Evolutionary conservation across 2,113 vertebrate species (phyloP).

Genomic region (Microtus richardsoni): DNA sequence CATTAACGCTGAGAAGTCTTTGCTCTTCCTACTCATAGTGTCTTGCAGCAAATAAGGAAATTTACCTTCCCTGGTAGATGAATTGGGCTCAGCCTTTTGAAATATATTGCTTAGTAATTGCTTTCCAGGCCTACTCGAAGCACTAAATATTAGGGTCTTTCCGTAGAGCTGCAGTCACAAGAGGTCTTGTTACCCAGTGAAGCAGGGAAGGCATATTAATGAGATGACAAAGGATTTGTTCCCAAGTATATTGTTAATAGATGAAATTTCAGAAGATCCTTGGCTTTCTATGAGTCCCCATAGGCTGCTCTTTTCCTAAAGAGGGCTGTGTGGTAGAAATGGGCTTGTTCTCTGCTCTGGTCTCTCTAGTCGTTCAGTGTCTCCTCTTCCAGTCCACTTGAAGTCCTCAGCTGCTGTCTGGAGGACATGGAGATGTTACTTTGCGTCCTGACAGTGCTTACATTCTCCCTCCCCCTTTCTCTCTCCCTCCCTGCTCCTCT

Average conservation of each 20-base stretch:
- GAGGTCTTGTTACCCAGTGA: not conserved
- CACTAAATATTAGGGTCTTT: not conserved
- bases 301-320: not conserved
- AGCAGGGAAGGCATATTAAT: not conserved
- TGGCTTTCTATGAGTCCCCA: not conserved
- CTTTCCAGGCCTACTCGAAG: not conserved
- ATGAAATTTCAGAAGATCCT: not conserved
- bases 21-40: not conserved
- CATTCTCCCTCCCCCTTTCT: not conserved
- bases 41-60: constrained; percentile 53
- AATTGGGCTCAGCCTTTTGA: constrained; percentile 33
- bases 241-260: not conserved
- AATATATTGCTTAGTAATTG: constrained; percentile 36
- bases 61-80: constrained; percentile 6
- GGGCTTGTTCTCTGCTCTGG: not conserved
- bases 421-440: not conserved
- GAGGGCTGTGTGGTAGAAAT: not conserved
- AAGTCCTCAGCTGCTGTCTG: not conserved
- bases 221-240: not conserved
- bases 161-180: not conserved
- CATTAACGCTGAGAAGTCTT: constrained; percentile 50
- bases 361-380: not conserved
- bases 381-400: not conserved
- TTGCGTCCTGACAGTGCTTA: not conserved
- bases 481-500: not conserved